phyloP scores from a whole-genome alignment of 2,888 invertebrate genomes.

The Lordiphosa fenestrarum region DNA sequence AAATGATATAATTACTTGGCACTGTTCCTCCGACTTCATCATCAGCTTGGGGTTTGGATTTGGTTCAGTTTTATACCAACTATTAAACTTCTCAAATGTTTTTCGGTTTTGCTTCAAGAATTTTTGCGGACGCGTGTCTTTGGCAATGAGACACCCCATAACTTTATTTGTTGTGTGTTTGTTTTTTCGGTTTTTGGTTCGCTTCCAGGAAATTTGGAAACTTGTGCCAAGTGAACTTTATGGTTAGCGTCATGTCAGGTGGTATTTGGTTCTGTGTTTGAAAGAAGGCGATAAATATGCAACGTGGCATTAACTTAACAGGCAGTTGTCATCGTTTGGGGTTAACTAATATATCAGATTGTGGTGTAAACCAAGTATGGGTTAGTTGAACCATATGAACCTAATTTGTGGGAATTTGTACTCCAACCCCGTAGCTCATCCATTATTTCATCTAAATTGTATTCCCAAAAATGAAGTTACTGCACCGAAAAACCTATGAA shows the following conservation, averaged over 20 bases:
- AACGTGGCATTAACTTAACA: not conserved
- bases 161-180: not conserved
- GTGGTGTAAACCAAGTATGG: too few species aligned
- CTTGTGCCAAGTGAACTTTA: slow-evolving; percentile 27
- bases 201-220: slow-evolving; percentile 37
- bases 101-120: slow-evolving; percentile 51
- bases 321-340: too few species aligned
- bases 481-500: too few species aligned
- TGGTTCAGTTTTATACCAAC: not conserved
- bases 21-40: slow-evolving; percentile 17
- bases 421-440: too few species aligned
- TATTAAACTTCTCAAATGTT: slow-evolving; percentile 17
- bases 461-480: too few species aligned
- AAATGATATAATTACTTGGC: slow-evolving; percentile 62
- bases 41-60: not conserved
- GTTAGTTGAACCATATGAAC: too few species aligned
- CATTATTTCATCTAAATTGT: too few species aligned
- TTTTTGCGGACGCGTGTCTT: slow-evolving; percentile 59
- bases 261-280: not conserved
- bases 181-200: not conserved
- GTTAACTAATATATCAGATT: too few species aligned
- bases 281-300: not conserved
- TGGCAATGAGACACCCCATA: slow-evolving; percentile 18
- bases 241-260: not conserved
- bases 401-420: too few species aligned